These are phyloP conservation scores for Noctua comes DNA, from an alignment of 2,888 invertebrate species.

Conservation along the genomic window DNA sequence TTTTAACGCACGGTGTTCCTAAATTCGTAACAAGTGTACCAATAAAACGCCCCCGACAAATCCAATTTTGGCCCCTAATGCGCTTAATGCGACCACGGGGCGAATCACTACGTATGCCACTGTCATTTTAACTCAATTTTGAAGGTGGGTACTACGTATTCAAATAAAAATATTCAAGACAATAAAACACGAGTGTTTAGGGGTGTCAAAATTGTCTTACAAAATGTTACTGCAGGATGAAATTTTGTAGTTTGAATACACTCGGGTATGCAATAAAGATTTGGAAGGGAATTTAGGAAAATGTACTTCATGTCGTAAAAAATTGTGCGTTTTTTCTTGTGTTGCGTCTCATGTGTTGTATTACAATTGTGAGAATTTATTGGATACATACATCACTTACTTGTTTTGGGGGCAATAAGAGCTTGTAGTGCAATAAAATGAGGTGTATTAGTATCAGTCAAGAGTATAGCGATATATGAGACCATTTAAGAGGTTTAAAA, in stretches of 20 bases:
- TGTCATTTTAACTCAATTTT: slow-evolving; percentile 91
- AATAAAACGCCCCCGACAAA: slow-evolving; percentile 88
- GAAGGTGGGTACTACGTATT: slow-evolving; percentile 78
- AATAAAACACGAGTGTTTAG: slow-evolving; percentile 86
- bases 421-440: slow-evolving; percentile 27
- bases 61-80: slow-evolving; percentile 90
- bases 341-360: slow-evolving; percentile 61
- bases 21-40: slow-evolving; percentile 89
- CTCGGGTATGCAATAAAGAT: slow-evolving; percentile 85
- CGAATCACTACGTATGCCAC: slow-evolving; percentile 90
- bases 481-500: neutral
- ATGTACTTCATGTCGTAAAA: slow-evolving; percentile 71
- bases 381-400: slow-evolving; percentile 56
- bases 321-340: slow-evolving; percentile 63
- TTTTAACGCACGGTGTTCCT: slow-evolving; percentile 81
- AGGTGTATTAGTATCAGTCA: slow-evolving; percentile 41
- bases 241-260: slow-evolving; percentile 81
- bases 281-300: slow-evolving; percentile 77
- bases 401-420: slow-evolving; percentile 33
- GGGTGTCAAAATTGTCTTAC: slow-evolving; percentile 84
- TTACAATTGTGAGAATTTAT: slow-evolving; percentile 59
- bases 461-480: neutral
- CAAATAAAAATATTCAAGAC: slow-evolving; percentile 87
- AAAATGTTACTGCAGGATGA: slow-evolving; percentile 78
- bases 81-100: slow-evolving; percentile 89